Base-by-base conservation (phyloP, 2,888 invertebrate genomes). In the Globia sparganii region DNA sequence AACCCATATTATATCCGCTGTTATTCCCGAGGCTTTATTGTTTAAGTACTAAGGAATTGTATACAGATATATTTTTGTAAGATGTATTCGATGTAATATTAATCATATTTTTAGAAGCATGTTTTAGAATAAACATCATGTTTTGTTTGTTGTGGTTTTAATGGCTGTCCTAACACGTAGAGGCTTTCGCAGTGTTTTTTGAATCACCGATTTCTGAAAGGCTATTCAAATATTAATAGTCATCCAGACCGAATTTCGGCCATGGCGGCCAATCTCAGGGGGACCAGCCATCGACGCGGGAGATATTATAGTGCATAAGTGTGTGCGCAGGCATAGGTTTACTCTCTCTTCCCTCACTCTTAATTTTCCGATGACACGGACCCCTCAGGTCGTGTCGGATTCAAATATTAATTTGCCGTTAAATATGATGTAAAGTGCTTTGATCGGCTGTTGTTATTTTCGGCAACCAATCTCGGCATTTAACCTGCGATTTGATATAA, bases 131-230 rank as follows among this genome's bases (percentile, higher is more conserved):
- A 96, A 96, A 96, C 88, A 91, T 90, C 86, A 93, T 96, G 94
- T 95, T 96, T 96, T 96, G 96, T 96, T 96, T 94, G 95, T 94
- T 93, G 95, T 96, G 94, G 95, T 96, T 96, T 96, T 94, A 94
- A 92, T 95, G 91, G 93, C 94, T 93, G 91, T 91, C 95, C 94
- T 95, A 96, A 95, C 94, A 90, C 65, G 79, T 88, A 83, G 68
- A 59, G 88, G 91, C 88, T 91, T 90, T 87, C 83, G 77, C 72
- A 79, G 76, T 75, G 79, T 85, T 56, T 56, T n/a, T 78, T n/a
- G n/a, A 62, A 69, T 53, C 28, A 49, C 21, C 11, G 37, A 72
- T 79, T 56, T 56, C 49, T 78, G 58, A 78, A 49, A 78, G 79
- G 58, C 28, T 21, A n/a, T 53, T 21, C 21, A n/a, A 69, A 28